phyloP scores from a whole-genome alignment of 2,888 invertebrate genomes.

The Agapostemon virescens region DNA sequence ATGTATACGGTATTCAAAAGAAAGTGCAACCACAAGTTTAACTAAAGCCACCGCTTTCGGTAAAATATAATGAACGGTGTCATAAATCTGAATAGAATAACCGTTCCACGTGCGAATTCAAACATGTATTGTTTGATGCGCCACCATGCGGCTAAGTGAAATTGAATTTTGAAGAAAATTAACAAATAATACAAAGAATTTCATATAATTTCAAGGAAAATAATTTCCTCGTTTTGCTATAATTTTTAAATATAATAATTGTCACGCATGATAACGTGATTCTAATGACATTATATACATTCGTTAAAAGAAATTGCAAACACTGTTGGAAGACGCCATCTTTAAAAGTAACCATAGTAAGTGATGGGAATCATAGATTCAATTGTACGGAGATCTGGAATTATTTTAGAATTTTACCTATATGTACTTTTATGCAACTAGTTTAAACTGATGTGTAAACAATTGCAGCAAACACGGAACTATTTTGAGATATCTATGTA shows the following conservation, averaged over 20 bases:
- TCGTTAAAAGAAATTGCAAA: background rate
- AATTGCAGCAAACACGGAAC: background rate
- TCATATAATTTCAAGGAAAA: background rate
- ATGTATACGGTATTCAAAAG: background rate
- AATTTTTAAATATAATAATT: background rate
- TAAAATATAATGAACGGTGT: slow-evolving; percentile 1
- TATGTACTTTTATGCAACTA: background rate
- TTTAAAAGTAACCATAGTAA: background rate
- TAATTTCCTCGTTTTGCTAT: background rate
- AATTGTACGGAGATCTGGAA: background rate
- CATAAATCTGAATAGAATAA: slow-evolving; percentile 13
- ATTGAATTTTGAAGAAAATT: background rate
- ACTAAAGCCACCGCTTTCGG: slow-evolving; percentile 8
- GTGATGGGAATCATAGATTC: background rate
- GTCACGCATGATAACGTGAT: background rate
- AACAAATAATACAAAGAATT: background rate
- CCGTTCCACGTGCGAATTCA: background rate
- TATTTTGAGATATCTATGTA: background rate
- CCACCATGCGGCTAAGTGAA: background rate
- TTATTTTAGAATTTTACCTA: background rate
- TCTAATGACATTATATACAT: background rate
- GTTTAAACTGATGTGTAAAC: background rate
- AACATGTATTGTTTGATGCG: slow-evolving; percentile 1
- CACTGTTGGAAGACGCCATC: background rate
- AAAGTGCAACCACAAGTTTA: background rate